Evolutionary conservation across 2,113 vertebrate species (phyloP), one percentile per base, ranked within the genome.

Genomic region (Clarias gariepinus): DNA sequence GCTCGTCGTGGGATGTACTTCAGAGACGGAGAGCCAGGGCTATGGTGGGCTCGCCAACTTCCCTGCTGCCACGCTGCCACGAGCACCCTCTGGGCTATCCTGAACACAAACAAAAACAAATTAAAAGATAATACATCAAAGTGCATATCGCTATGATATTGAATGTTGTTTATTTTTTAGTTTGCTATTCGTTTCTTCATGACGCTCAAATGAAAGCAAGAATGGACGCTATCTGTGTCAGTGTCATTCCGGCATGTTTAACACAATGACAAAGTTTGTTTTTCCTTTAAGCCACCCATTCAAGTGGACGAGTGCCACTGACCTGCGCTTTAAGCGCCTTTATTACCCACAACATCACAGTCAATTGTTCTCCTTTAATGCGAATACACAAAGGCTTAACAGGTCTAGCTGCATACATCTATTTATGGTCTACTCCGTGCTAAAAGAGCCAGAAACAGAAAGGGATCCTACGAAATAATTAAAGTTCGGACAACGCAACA

Each of bases 1-100:
- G 97, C 97, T 88, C 97, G 94, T 88, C 98, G 96, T 85, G 98
- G 97, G 87, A 96, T 63, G 64, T 98, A 99, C 90, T 94, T 96
- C 91, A 95, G 95, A 85, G 82, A 91, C 55, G 93, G 6, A 47
- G 47, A 89, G 82, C 90, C 90, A 60, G 92, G 85, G 30, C 90
- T 86, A 88, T 94, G 93, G 89, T 91, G 93, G 87, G 84, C 90
- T 87, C 92, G 90, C 81, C 89, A 85, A 85, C 87, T 86, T 33
- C 58, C 61, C 21, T 81, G 76, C 86, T 81, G 88, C 90, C 90
- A 80, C 81, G 82, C 85, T 69, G 90, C 33, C 13, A 90, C 87
- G 86, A 71, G 81, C 77, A 92, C 88, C 90, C 91, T 87, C 30
- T 83, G 76, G 8, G 80, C 76, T 25, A 86, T 81, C 87, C 94